Evolutionary conservation across 1,140 invertebrate genomes (phyloP), one percentile per base, ranked within the genome.

Genomic region (Cydia strobilella): DNA sequence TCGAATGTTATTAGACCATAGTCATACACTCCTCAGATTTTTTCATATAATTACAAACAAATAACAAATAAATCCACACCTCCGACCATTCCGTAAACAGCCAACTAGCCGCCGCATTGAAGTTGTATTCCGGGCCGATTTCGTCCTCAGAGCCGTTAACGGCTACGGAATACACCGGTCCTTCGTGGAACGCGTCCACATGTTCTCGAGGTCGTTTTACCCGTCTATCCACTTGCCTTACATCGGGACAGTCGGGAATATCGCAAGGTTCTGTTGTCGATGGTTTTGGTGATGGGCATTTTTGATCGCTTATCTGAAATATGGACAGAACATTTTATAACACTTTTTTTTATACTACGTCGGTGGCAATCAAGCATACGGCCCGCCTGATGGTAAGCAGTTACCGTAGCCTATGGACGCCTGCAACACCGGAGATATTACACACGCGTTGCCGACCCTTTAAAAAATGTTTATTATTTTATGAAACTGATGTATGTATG

Each of bases 31-130:
- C 31, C 31, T 31, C 5, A 3, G 12, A 5, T 6, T 0, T 51
- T 18, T 15, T 18, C n/a, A 5, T 12, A 45, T 45, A 42, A 45
- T 45, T 12, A 3, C 39, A 42, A 42, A 45, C 13, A 15, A 3
- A 9, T 7, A 13, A 35, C 3, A n/a, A 66, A 35, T 15, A 10
- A 51, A 18, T 69, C 13, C 25, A 15, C 80, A 91, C 91, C 84
- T 91, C 88, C 15, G 89, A 91, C 91, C 91, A 93, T 51, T 91
- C 88, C 1, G 90, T 88, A 23, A 81, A 86, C 18, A 90, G 82
- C 89, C 89, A 92, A 48, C 81, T 81, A 20, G 81, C 80, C 20
- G 85, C 78, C 15, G 27, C 31, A 79, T 83, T 87, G 73, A 88
- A 86, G 62, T 79, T 87, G 35, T 93, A 93, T 73, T 87, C 87